Evolutionary conservation across 2,888 invertebrate species (phyloP).

Genomic region (Crioceris asparagi): DNA sequence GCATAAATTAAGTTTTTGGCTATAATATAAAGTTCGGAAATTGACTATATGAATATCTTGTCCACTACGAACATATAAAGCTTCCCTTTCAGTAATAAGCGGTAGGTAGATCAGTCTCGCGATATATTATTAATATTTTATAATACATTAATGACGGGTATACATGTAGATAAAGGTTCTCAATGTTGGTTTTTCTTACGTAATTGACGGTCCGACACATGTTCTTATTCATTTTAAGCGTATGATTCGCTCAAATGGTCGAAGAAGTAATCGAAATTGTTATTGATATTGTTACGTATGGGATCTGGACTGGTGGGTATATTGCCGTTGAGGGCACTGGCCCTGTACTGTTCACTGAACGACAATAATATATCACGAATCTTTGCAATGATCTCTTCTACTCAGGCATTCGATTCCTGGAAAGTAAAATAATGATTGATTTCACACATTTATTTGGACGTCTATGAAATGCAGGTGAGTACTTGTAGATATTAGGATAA

Average conservation of each 20-base stretch:
- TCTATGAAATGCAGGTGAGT: neutral
- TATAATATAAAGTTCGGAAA: slow-evolving; percentile 5
- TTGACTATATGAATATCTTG: slow-evolving; percentile 1
- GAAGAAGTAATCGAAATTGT: slow-evolving; percentile 50
- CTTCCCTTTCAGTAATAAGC: no score
- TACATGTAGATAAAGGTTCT: slow-evolving; percentile 20
- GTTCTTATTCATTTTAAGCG: slow-evolving; percentile 38
- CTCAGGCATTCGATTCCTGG: slow-evolving; percentile 84
- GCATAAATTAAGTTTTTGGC: neutral
- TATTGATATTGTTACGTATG: slow-evolving; percentile 35
- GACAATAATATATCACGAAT: slow-evolving; percentile 68
- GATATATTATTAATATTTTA: no score
- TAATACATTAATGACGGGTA: slow-evolving; percentile 24
- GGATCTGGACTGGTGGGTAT: slow-evolving; percentile 39
- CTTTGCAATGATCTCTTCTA: slow-evolving; percentile 78
- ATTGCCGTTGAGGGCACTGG: slow-evolving; percentile 38
- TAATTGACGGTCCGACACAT: slow-evolving; percentile 18
- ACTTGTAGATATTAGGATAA: no score
- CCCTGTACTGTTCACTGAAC: slow-evolving; percentile 56
- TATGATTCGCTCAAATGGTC: slow-evolving; percentile 56
- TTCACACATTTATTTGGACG: neutral
- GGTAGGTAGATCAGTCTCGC: slow-evolving; percentile 25
- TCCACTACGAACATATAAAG: no score
- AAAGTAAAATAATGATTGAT: slow-evolving; percentile 24
- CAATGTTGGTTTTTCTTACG: slow-evolving; percentile 17